Conservation (phyloP, 1,140 invertebrate species). For the Solenopsis fugax region DNA sequence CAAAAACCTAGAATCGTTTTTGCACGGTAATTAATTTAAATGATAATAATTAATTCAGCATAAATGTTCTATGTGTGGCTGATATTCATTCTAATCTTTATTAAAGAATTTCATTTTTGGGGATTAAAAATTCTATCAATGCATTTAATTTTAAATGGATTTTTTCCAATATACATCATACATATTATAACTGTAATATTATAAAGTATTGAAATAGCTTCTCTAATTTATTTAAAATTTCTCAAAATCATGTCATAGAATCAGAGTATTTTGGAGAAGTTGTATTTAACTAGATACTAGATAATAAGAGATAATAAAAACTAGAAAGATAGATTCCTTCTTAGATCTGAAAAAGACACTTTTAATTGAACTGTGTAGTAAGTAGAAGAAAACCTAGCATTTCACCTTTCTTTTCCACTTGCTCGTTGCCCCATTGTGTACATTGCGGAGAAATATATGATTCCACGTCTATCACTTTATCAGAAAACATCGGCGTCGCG, state of each 20-base stretch:
- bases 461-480: slow-evolving; percentile 16
- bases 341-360: background rate
- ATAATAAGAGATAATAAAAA: too few species aligned
- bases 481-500: background rate
- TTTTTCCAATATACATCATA: too few species aligned
- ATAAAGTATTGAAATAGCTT: background rate
- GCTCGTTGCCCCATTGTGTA: background rate
- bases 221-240: background rate
- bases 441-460: background rate
- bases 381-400: background rate
- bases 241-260: background rate
- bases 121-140: background rate
- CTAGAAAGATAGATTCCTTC: background rate
- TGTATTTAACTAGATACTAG: background rate
- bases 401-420: background rate
- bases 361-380: background rate
- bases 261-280: background rate
- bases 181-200: too few species aligned
- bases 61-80: too few species aligned
- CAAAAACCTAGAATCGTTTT: background rate
- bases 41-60: background rate
- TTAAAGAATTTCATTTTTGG: background rate
- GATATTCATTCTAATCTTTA: background rate
- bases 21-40: slow-evolving; percentile 17
- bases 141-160: background rate